Percentiles rank a stretch among this genome's conserved stretches.
Conservation (phyloP, 2,113 vertebrate genomes). For the Mobula hypostoma region DNA sequence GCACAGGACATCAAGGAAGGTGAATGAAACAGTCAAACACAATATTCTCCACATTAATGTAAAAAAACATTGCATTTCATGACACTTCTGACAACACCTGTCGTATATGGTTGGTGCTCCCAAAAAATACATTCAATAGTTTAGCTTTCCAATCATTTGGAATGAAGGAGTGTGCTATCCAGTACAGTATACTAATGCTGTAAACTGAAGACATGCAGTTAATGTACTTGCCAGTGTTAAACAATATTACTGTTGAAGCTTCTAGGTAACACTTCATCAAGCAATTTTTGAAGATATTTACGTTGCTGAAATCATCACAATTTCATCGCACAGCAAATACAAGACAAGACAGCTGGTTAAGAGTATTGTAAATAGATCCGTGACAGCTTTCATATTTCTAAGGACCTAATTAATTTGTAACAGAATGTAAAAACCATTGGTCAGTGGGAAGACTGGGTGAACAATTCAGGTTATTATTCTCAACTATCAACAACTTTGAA, state of each 20-base stretch:
- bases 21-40: background rate
- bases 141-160: background rate
- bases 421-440: background rate
- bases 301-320: background rate
- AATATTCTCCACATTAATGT: background rate
- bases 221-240: background rate
- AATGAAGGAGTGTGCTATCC: background rate
- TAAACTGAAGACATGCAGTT: background rate
- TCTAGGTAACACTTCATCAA: constrained; percentile 2
- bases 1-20: background rate
- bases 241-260: background rate
- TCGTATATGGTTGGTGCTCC: background rate
- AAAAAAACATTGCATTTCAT: background rate
- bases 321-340: background rate
- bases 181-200: background rate
- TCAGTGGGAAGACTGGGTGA: background rate
- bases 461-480: background rate
- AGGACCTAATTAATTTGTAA: background rate
- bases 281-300: constrained; percentile 1
- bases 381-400: background rate
- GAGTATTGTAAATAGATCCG: background rate
- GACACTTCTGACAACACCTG: background rate
- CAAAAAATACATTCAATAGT: background rate
- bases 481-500: background rate
- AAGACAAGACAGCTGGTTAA: background rate